These are phyloP conservation scores for Leptopterna dolabrata DNA, from an alignment of 2,888 invertebrate genomes.

Conservation along the genomic window DNA sequence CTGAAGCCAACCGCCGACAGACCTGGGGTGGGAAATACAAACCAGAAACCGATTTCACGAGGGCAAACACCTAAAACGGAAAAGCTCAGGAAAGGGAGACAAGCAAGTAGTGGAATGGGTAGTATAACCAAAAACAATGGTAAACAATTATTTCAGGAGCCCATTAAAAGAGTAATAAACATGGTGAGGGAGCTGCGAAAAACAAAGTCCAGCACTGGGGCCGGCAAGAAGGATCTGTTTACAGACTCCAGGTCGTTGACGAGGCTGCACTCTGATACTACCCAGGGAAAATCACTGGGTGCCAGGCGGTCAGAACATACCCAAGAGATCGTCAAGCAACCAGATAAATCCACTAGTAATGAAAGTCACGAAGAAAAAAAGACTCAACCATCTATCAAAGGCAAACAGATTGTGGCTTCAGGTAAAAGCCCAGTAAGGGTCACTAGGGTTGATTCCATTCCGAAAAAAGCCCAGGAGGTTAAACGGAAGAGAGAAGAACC, in stretches of 20 bases:
- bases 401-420: background rate
- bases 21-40: background rate
- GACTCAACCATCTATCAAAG: background rate
- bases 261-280: background rate
- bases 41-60: background rate
- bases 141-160: background rate
- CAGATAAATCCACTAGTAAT: background rate
- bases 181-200: background rate
- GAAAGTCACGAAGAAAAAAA: background rate
- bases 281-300: background rate
- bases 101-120: background rate
- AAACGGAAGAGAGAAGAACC: background rate
- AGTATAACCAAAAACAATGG: background rate
- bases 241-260: background rate
- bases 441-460: background rate
- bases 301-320: background rate
- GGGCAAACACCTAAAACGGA: background rate
- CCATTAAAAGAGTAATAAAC: background rate
- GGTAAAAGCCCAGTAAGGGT: background rate
- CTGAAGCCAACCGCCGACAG: background rate
- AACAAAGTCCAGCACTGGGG: slow-evolving; percentile 22
- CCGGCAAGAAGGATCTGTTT: background rate
- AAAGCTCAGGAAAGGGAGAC: background rate
- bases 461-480: background rate
- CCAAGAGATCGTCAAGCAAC: background rate